Percentiles rank a stretch among this genome's conserved stretches.
phyloP scores from a whole-genome alignment of 64 coral and sea anemone species.

The Dendronephthya gigantea region DNA sequence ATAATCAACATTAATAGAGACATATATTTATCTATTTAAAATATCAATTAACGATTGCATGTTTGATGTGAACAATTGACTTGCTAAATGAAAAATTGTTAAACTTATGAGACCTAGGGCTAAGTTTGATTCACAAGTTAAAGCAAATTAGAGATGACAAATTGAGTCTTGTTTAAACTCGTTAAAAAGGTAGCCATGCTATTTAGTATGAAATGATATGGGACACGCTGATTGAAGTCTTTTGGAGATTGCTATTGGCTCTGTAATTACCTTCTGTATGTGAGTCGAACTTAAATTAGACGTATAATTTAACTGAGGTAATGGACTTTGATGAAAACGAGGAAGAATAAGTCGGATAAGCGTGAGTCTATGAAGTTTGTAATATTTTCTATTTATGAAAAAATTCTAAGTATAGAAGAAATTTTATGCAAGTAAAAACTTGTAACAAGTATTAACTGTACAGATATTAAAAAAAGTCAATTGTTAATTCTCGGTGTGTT shows the following conservation, averaged over 20 bases:
- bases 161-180: too few species aligned
- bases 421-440: background rate
- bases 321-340: too few species aligned
- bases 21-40: background rate
- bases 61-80: background rate
- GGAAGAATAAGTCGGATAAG: background rate
- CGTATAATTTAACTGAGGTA: too few species aligned
- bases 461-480: background rate
- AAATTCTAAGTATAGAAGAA: background rate
- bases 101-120: background rate
- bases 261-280: too few species aligned
- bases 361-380: background rate
- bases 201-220: too few species aligned
- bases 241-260: too few species aligned
- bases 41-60: background rate
- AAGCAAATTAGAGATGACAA: background rate
- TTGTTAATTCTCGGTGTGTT: background rate
- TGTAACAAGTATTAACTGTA: background rate
- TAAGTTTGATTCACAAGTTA: background rate
- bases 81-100: background rate
- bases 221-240: too few species aligned
- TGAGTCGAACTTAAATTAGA: too few species aligned
- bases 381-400: constrained; percentile 9
- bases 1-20: background rate
- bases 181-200: too few species aligned